Evolutionary conservation across 2,113 vertebrate species (phyloP), one percentile per base, ranked within the genome.

Genomic region (Gila orcuttii): DNA sequence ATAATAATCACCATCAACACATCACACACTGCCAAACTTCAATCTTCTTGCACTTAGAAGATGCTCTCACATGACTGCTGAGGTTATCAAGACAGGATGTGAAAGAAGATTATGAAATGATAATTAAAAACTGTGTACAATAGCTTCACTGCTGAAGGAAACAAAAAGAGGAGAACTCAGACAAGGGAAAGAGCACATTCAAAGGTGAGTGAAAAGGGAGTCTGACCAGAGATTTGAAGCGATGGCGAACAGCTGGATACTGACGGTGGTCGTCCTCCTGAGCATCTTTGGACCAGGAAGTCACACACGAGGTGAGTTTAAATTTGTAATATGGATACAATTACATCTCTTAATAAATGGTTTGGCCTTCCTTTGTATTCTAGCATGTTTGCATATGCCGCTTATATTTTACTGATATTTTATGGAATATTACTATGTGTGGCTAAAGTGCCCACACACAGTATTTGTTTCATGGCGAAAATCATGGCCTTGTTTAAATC

Each of bases 261-360:
- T 87, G 64, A 77, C 2, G 11, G 19, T 60, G 15, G 21, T 86
- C 19, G 55, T n/a, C 17, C 25, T 87, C 17, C 77, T 86, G 60
- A 82, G 60, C 36, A 23, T 85, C 19, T 68, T 81, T 71, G 69
- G 80, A 78, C 76, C 87, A 13, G 73, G 79, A 89, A 86, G 75
- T 79, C 0, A 2, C 7, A 13, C 79, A 10, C 6, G 9, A 93
- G 94, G 94, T 94, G 87, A 87, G 93, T 83, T 79, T 2, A 21
- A 66, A 45, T 45, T 78, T 47, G 66, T 7, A 3, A 28, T 52
- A 33, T 50, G 59, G 25, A 25, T 4, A n/a, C 4, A 11, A 12
- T 62, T 25, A 62, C 3, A 62, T 62, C 59, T 62, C 3, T 62
- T n/a, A 9, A 25, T 60, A n/a, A 60, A 60, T 25, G 21, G 9